These are phyloP conservation scores for Furcula furcula DNA, from an alignment of 2,888 invertebrate genomes.

Conservation along the genomic window DNA sequence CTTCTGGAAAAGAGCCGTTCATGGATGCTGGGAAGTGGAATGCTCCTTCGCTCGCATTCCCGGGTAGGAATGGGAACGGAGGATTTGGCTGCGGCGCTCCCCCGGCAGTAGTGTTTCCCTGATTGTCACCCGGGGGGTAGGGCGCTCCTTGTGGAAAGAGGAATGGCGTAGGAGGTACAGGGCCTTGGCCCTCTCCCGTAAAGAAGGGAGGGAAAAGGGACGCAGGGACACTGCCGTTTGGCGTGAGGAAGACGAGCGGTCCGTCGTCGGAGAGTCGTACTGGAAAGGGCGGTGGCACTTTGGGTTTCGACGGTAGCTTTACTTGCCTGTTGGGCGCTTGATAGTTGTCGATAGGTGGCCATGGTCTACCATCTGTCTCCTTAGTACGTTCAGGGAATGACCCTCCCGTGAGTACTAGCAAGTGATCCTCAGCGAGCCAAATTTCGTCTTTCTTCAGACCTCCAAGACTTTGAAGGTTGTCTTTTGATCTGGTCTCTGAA, in stretches of 20 bases:
- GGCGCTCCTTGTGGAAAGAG: conserved; percentile 82
- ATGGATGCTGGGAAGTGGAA: conserved; percentile 80
- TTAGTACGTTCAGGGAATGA: conserved; percentile 82
- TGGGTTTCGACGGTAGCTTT: conserved; percentile 90
- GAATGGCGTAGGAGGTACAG: conserved; percentile 79
- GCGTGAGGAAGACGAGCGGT: conserved; percentile 92
- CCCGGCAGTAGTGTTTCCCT: conserved; percentile 85
- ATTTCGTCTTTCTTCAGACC: conserved; percentile 93
- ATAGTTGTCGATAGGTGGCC: conserved; percentile 93
- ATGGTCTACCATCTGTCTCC: conserved; percentile 73
- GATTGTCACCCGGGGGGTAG: conserved; percentile 81
- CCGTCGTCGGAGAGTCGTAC: conserved; percentile 93
- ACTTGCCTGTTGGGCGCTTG: conserved; percentile 92
- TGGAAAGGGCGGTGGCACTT: conserved; percentile 96
- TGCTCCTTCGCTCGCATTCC: conserved; percentile 80
- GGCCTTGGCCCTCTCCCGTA: conserved; percentile 82
- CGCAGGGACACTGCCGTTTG: conserved; percentile 88
- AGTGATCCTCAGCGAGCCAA: conserved; percentile 94
- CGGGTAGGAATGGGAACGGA: conserved; percentile 83
- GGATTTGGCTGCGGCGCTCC: conserved; percentile 84
- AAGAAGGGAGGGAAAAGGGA: conserved; percentile 85
- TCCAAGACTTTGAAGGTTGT: conserved; percentile 89
- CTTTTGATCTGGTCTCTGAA: conserved; percentile 88
- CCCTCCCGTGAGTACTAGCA: conserved; percentile 91
- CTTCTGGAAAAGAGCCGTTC: conserved; percentile 81